Conservation (phyloP, 2,113 vertebrate genomes). For the Brachionichthys hirsutus region DNA sequence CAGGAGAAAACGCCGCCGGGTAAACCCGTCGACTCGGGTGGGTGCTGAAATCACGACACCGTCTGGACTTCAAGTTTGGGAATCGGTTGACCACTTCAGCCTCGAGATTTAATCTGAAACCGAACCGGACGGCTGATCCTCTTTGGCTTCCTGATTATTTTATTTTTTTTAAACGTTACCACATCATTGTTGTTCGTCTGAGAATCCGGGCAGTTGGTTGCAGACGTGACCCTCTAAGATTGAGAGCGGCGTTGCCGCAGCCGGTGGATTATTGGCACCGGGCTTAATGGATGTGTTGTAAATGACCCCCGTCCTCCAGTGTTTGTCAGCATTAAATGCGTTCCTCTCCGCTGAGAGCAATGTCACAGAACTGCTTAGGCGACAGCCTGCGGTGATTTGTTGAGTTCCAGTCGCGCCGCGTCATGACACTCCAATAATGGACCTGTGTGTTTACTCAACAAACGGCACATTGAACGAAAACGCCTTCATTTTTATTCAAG, state of each 20-base stretch:
- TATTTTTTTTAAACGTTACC: too few relatives aligned
- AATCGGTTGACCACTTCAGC: too few relatives aligned
- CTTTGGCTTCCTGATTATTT: too few relatives aligned
- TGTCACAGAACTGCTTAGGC: constrained; percentile 53
- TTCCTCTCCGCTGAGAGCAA: constrained; percentile 74
- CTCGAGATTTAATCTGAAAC: too few relatives aligned
- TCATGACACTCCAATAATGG: constrained; percentile 75
- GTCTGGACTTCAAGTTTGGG: too few relatives aligned
- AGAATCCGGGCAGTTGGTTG: constrained; percentile 12
- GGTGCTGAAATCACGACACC: too few relatives aligned
- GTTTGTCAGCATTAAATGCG: constrained; percentile 74
- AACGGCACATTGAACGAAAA: constrained; percentile 66
- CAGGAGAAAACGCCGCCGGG: too few relatives aligned
- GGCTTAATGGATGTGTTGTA: constrained; percentile 77
- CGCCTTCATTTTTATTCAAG: constrained; percentile 77
- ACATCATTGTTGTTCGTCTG: too few relatives aligned
- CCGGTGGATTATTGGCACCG: constrained; percentile 71
- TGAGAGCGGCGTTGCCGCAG: not conserved
- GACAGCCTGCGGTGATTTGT: constrained; percentile 73
- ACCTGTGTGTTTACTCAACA: constrained; percentile 76
- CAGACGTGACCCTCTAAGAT: constrained; percentile 21
- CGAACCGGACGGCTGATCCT: not conserved
- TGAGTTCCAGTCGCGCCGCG: constrained; percentile 59
- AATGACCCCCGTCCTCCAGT: constrained; percentile 70
- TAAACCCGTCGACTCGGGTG: too few relatives aligned